Evolutionary conservation across 2,888 invertebrate species (phyloP), one percentile per base, ranked within the genome.

Genomic region (Pseudoips prasinana): DNA sequence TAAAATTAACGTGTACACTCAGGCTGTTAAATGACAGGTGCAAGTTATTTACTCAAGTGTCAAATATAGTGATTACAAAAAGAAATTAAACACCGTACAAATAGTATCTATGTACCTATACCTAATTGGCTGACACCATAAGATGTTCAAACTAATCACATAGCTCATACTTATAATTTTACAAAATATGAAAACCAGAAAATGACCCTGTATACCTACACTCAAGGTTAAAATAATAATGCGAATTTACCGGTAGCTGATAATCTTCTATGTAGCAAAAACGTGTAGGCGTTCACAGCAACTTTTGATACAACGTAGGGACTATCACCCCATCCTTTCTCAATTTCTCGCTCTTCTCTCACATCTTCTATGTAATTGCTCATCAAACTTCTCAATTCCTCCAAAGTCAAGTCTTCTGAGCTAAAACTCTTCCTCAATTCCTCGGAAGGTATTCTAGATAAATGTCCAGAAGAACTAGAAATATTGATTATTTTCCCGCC

Each of bases 261-360:
- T 10, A 86, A 55, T 57, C 58, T 72, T 25, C 89, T 77, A 53
- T 94, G 92, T 46, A 95, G 92, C 47, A 94, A 85, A 44, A 91
- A 84, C 0, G 93, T 91, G 41, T 95, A 84, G 0, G 94, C 93
- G 41, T 91, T 92, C 0, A 95, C 90, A 1, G 91, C 94, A 5
- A 95, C 92, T 84, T 96, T 96, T 0, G 94, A 94, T 1, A 92
- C 90, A 0, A 89, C 89, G 56, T 95, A 96, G 0, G 93, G 87
- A 1, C 91, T 91, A 22, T 83, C 80, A 0, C 92, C 90, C 92
- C 93, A 94, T 1, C 92, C 74, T 7, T 76, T 66, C 5, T 34
- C 48, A 1, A 69, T 46, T 9, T 78, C 76, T 28, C 45, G 67
- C 26, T 64, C 61, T n/a, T 44, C 39, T 46, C 59, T 73, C 1